Conservation (phyloP, 2,888 invertebrate species). For the Caenorhabditis wallacei region DNA sequence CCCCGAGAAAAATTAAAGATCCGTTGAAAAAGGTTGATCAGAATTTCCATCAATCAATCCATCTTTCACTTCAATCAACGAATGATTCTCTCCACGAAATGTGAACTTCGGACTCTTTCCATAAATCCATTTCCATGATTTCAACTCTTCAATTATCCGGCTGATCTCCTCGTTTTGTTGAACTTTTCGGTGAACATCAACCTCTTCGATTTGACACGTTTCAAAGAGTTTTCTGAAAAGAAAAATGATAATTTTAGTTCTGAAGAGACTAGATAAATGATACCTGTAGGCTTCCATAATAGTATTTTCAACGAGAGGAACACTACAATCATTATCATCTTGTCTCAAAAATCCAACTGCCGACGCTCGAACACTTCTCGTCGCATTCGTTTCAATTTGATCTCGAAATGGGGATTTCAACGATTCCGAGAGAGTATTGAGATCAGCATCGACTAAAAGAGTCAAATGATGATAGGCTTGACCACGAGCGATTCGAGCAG, state of each 20-base stretch:
- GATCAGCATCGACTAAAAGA: constrained; percentile 89
- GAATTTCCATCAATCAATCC: constrained; percentile 57
- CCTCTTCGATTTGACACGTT: constrained; percentile 80
- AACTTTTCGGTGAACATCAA: constrained; percentile 21
- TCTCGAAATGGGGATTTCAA: constrained; percentile 84
- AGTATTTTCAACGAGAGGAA: constrained; percentile 87
- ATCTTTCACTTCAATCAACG: constrained; percentile 64
- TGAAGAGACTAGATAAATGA: neutral
- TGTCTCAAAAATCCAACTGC: constrained; percentile 90
- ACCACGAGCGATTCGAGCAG: constrained; percentile 92
- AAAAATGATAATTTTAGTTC: too few relatives aligned
- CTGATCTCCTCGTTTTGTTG: constrained; percentile 35
- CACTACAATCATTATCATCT: constrained; percentile 86
- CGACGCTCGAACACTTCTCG: constrained; percentile 90
- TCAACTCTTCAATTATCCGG: constrained; percentile 87
- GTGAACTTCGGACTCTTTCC: constrained; percentile 91
- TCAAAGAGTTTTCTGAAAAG: constrained; percentile 85
- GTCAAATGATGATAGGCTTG: constrained; percentile 99
- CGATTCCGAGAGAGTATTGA: constrained; percentile 65
- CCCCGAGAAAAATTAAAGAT: constrained; percentile 5
- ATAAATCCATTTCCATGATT: constrained; percentile 92
- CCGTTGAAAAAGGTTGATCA: constrained; percentile 35
- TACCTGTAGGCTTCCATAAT: constrained; percentile 87
- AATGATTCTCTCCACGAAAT: constrained; percentile 17
- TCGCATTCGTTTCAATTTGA: constrained; percentile 91